phyloP scores from a whole-genome alignment of 2,888 invertebrate species.

The Allygus modestus region DNA sequence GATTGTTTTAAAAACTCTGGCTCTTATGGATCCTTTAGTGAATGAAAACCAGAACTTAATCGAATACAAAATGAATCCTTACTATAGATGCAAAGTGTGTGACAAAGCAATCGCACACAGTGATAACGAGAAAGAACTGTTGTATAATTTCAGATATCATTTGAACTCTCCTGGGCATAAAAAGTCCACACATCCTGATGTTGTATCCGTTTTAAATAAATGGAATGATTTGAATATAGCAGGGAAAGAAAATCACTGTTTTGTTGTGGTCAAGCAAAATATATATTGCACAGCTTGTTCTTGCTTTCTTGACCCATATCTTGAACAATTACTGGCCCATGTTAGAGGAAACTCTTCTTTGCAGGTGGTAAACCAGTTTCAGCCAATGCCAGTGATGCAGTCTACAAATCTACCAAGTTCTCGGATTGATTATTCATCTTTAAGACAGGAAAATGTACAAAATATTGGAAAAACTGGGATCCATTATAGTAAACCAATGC shows the following conservation, averaged over 20 bases:
- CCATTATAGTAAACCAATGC: background rate
- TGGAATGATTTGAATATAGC: background rate
- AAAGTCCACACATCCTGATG: no score
- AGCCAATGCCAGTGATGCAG: background rate
- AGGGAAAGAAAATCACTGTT: background rate
- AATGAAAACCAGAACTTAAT: background rate
- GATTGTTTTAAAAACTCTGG: background rate
- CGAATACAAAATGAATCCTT: background rate
- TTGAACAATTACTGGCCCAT: background rate
- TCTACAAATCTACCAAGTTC: background rate
- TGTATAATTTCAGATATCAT: background rate
- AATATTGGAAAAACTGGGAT: background rate
- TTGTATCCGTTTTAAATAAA: background rate
- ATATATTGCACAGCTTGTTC: slow-evolving; percentile 1
- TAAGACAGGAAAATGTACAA: background rate
- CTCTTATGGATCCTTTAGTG: background rate
- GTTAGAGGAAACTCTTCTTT: background rate
- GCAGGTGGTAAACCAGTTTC: background rate
- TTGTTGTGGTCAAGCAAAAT: background rate
- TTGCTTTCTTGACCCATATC: background rate
- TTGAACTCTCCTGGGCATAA: background rate
- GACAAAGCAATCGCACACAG: background rate
- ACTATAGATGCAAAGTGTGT: slow-evolving; percentile 5
- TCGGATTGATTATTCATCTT: background rate
- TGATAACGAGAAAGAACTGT: background rate